Evolutionary conservation across 2,888 invertebrate species (phyloP).

Genomic region (Heliconius sara): DNA sequence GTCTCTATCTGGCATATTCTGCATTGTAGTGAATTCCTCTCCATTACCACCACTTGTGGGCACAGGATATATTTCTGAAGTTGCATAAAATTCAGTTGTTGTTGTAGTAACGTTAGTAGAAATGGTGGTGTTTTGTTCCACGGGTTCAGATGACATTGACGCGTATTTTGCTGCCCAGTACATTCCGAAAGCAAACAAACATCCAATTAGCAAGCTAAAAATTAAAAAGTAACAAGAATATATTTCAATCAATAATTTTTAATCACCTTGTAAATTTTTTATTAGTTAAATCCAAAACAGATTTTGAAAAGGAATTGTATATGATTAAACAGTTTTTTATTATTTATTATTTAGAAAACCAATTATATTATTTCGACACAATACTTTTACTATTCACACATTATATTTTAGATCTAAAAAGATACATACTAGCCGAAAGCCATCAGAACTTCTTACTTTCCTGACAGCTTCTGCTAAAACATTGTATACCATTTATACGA

Average conservation of each 20-base stretch:
- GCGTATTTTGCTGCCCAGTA: slow-evolving; percentile 63
- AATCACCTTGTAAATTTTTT: too few species aligned
- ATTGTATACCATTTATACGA: neutral
- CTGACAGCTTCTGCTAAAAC: neutral
- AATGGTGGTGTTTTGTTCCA: neutral
- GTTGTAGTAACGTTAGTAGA: neutral
- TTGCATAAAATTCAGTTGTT: neutral
- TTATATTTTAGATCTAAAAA: neutral
- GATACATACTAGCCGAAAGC: slow-evolving; percentile 45
- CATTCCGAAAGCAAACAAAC: slow-evolving; percentile 69
- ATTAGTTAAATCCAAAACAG: too few species aligned
- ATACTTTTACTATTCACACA: neutral
- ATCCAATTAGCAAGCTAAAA: slow-evolving; percentile 70
- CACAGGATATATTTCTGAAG: neutral
- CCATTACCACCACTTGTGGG: neutral
- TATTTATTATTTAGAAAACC: too few species aligned
- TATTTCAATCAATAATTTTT: neutral
- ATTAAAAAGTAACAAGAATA: neutral
- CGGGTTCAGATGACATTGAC: slow-evolving; percentile 40
- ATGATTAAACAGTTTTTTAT: neutral
- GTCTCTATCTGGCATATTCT: neutral
- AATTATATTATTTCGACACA: neutral
- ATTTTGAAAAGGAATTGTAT: neutral
- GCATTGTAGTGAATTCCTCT: neutral
- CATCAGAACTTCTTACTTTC: slow-evolving; percentile 26